Evolutionary conservation across 2,113 vertebrate species (phyloP).

Genomic region (Serinus canaria): DNA sequence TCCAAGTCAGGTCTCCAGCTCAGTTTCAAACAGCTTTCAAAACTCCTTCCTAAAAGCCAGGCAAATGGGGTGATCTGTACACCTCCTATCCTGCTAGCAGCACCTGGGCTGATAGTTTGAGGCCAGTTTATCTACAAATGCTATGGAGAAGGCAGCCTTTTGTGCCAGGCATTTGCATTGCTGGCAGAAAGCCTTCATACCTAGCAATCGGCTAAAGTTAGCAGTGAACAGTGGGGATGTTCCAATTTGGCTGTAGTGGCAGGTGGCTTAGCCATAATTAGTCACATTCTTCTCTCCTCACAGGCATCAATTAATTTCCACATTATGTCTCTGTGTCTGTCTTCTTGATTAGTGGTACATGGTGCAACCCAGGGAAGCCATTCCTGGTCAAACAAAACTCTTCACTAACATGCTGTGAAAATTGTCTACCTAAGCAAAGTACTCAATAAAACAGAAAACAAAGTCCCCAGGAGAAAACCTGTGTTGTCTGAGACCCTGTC

Average conservation of each 20-base stretch:
- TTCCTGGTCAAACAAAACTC: not conserved
- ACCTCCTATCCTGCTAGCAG: not conserved
- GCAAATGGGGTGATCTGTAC: not conserved
- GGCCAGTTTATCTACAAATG: not conserved
- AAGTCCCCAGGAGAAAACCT: not conserved
- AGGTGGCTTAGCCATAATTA: slow-evolving; percentile 5
- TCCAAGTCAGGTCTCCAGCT: not conserved
- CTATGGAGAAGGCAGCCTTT: not conserved
- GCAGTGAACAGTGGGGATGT: not conserved
- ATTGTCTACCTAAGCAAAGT: not conserved
- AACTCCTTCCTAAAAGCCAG: not conserved
- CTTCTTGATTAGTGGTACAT: not conserved
- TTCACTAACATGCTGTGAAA: not conserved
- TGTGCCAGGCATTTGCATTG: not conserved
- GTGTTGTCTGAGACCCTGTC: not conserved
- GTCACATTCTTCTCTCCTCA: not conserved
- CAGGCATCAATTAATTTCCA: not conserved
- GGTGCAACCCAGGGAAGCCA: not conserved
- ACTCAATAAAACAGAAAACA: not conserved
- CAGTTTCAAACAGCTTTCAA: not conserved
- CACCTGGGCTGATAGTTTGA: not conserved
- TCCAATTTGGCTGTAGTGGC: not conserved
- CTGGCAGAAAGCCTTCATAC: not conserved
- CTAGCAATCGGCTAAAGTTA: not conserved
- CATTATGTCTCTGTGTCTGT: not conserved